Evolutionary conservation across 2,888 invertebrate species (phyloP).

Genomic region (Galerucella pusilla): DNA sequence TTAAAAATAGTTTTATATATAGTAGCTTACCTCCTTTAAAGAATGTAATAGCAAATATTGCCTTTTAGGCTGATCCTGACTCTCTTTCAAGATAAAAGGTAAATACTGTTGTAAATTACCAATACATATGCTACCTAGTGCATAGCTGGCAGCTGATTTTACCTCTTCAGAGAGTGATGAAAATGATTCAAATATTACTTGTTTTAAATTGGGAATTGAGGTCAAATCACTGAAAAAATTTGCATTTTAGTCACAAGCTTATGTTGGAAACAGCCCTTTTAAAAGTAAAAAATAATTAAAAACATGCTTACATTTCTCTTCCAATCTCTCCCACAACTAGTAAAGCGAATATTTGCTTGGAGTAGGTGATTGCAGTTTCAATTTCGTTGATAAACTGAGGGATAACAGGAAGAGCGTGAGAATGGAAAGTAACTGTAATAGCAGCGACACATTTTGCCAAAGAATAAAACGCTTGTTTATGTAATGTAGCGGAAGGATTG

Average conservation of each 20-base stretch:
- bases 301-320: conserved; percentile 79
- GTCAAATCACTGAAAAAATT: conserved; percentile 76
- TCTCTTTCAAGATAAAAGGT: conserved; percentile 93
- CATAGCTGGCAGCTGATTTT: conserved; percentile 97
- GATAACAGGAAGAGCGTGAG: conserved; percentile 76
- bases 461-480: conserved; percentile 89
- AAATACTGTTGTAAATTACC: conserved; percentile 94
- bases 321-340: conserved; percentile 98
- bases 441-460: conserved; percentile 97
- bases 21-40: conserved; percentile 84
- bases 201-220: conserved; percentile 78
- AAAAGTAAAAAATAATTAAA: background rate
- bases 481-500: conserved; percentile 61
- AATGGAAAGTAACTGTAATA: conserved; percentile 80
- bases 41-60: conserved; percentile 97
- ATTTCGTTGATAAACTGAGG: conserved; percentile 78
- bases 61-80: conserved; percentile 91
- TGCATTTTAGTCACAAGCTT: background rate
- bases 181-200: conserved; percentile 87
- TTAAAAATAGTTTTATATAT: too few relatives aligned
- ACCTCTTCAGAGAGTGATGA: conserved; percentile 94
- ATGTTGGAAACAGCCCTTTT: too few relatives aligned
- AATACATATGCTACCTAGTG: conserved; percentile 94
- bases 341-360: conserved; percentile 91
- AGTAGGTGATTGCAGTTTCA: conserved; percentile 76